Conservation (phyloP, 2,797 vertebrate genomes). For the Sardinella longiceps region DNA sequence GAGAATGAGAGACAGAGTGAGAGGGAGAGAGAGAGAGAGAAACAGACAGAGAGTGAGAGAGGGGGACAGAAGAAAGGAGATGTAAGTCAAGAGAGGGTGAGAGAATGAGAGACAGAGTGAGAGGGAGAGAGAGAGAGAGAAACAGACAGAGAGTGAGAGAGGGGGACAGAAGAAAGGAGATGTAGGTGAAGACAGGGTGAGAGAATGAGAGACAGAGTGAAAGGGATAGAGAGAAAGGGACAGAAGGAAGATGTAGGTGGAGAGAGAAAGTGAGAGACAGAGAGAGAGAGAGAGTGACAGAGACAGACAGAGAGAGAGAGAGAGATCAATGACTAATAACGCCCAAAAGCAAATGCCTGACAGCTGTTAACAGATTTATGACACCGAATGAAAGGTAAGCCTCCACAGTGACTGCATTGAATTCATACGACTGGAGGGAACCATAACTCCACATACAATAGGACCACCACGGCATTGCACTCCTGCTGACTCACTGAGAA, state of each 20-base stretch:
- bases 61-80: too few relatives aligned
- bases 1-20: not conserved
- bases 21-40: not conserved
- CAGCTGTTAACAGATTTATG: conserved; percentile 8
- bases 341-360: not conserved
- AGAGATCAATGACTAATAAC: not conserved
- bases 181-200: too few relatives aligned
- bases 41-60: too few relatives aligned
- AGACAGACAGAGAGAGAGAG: not conserved
- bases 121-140: not conserved
- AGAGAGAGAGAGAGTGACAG: not conserved
- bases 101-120: not conserved
- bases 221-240: not conserved
- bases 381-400: not conserved
- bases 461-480: not conserved
- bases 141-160: not conserved
- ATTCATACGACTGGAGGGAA: not conserved
- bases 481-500: not conserved
- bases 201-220: not conserved
- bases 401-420: not conserved
- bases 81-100: too few relatives aligned
- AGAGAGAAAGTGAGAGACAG: not conserved
- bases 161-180: not conserved
- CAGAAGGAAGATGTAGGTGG: too few relatives aligned
- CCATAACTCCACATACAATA: not conserved